phyloP scores from a whole-genome alignment of 2,888 invertebrate species.

The Gymnoscelis rufifasciata region DNA sequence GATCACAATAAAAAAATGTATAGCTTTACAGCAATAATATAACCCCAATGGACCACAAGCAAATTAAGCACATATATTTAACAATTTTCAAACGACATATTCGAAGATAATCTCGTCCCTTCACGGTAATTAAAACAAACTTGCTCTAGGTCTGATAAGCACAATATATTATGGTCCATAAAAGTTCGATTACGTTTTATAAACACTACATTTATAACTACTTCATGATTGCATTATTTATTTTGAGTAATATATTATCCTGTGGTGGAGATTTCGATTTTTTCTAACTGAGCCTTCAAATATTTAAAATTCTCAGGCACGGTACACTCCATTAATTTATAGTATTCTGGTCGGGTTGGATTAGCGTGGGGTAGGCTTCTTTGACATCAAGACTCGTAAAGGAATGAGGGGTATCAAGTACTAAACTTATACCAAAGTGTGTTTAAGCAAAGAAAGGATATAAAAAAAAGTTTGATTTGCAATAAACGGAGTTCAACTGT shows the following conservation, averaged over 20 bases:
- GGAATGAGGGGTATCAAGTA: no score
- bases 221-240: constrained; percentile 78
- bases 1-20: no score
- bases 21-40: no score
- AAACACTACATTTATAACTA: constrained; percentile 78
- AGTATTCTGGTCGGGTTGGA: constrained; percentile 47
- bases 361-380: constrained; percentile 44
- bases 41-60: background rate
- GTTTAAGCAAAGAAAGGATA: no score
- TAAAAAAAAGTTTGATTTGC: no score
- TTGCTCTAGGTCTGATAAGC: constrained; percentile 36
- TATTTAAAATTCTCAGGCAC: constrained; percentile 76
- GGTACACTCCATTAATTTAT: constrained; percentile 77
- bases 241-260: constrained; percentile 77
- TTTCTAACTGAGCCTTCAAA: constrained; percentile 75
- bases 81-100: constrained; percentile 42
- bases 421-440: no score
- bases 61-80: constrained; percentile 4
- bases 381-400: background rate
- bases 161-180: constrained; percentile 71
- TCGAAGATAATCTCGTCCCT: constrained; percentile 36
- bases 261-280: constrained; percentile 67
- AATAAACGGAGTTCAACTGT: no score
- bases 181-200: constrained; percentile 75
- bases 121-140: constrained; percentile 61